Base-by-base conservation (phyloP, 2,888 invertebrate species). In the Nemotelus pantherinus region DNA sequence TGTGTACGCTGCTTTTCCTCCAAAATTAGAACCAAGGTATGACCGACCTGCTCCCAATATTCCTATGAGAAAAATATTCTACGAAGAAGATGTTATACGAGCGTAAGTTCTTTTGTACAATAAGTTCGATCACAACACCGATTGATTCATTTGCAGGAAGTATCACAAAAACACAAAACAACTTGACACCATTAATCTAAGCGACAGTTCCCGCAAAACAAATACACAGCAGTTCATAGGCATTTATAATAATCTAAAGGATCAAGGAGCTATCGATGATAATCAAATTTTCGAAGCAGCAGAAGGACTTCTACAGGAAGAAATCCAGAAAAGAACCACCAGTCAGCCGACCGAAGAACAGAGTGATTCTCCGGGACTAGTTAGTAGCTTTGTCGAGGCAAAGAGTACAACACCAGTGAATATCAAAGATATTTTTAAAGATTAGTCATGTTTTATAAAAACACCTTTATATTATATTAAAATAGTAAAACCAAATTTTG, bases 1-100 rank as follows among this genome's bases (percentile, higher is more conserved):
- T 84, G 88, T 99, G 43, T 98, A 97, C 85, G 91, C 92, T 86
- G 92, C 94, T 0, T 97, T 96, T 88, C 98, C 98, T 5, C 98
- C 99, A 1, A 91, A 92, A 81, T 87, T 91, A 64, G 95, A 95
- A 83, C 98, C 98, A 4, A 89, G 89, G 79, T 95, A 89, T 87
- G 93, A 94, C 81, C 89, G 93, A 83, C 90, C 91, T 3, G 90
- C 89, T 50, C 89, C 91, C 0, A 90, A 91, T 78, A 87, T 89
- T 7, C 88, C 90, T 9, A 86, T 96, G 7, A 90, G 88, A 82
- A 88, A 90, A 80, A 94, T 97, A 82, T 93, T 96, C 82, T 97
- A 96, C 83, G 87, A 91, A 74, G 97, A 97, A 88, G 97, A 97
- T 88, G 83, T 88, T 76, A 87, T 94, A 25, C 90, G 97, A 91